Conservation (phyloP, 2,888 invertebrate genomes). For the Andrena chrysosceles region DNA sequence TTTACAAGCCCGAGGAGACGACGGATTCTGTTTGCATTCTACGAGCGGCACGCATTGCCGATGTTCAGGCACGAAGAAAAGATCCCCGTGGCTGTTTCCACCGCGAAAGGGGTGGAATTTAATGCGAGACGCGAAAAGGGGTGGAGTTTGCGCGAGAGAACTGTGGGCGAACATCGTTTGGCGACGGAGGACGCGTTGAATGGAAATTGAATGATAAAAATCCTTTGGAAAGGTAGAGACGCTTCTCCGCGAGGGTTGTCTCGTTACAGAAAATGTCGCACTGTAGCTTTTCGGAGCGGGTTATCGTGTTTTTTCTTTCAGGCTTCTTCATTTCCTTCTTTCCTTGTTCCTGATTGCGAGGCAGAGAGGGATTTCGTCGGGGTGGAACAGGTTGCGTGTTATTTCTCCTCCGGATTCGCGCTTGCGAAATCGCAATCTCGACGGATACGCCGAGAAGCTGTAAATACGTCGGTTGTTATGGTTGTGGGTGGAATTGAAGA, state of each 20-base stretch:
- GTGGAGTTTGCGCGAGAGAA: neutral
- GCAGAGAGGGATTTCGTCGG: neutral
- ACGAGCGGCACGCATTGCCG: conserved; percentile 4
- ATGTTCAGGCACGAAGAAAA: conserved; percentile 18
- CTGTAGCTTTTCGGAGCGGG: conserved; percentile 8
- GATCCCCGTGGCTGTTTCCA: conserved; percentile 6
- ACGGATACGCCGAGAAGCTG: neutral
- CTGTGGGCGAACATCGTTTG: neutral
- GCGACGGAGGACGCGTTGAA: conserved; percentile 1
- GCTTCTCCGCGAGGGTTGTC: conserved; percentile 1
- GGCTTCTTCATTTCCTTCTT: neutral
- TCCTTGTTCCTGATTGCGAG: neutral
- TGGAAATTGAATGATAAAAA: conserved; percentile 32
- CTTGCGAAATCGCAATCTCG: neutral
- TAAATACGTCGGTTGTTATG: neutral
- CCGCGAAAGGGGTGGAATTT: neutral
- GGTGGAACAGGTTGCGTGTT: neutral
- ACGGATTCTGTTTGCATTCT: conserved; percentile 26
- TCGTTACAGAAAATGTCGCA: conserved; percentile 12
- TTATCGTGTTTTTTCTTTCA: neutral
- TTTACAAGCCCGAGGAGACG: conserved; percentile 21
- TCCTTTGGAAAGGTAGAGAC: neutral
- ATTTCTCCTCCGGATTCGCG: neutral
- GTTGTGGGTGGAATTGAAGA: neutral
- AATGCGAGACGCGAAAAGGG: conserved; percentile 7